A percentile compares a stretch with the other conserved stretches of the same genome.
Evolutionary conservation across 2,888 invertebrate species (phyloP).

Genomic region (Holacanthella duospinosa): DNA sequence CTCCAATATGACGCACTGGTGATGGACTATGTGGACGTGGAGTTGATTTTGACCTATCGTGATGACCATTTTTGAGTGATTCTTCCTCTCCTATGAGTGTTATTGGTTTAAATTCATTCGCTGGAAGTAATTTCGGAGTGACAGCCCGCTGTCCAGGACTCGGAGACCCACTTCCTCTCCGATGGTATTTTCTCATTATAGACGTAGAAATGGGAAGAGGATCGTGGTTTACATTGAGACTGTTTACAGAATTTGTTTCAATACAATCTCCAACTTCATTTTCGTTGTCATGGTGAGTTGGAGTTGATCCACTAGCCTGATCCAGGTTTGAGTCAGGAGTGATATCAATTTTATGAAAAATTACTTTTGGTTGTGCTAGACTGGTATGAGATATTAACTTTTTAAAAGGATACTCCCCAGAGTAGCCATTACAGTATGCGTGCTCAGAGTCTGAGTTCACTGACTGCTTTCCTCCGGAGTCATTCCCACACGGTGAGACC

Average conservation of each 20-base stretch:
- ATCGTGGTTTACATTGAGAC: too few relatives aligned
- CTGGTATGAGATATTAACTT: neutral
- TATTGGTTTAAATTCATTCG: neutral
- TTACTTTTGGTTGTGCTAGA: neutral
- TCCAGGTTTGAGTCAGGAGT: neutral
- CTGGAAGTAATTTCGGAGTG: neutral
- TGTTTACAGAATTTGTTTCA: too few relatives aligned
- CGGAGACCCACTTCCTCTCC: neutral
- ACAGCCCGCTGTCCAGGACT: neutral
- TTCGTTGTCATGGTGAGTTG: neutral
- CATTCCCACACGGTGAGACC: too few relatives aligned
- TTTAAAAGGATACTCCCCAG: neutral
- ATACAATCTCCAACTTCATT: neutral
- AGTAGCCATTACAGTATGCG: neutral
- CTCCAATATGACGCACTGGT: neutral
- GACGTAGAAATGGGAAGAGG: neutral
- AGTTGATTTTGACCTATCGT: neutral
- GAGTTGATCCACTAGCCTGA: neutral
- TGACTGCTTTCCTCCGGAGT: neutral
- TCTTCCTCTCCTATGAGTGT: neutral
- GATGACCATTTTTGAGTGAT: neutral
- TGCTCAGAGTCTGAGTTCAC: slow-evolving; percentile 5
- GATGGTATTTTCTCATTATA: neutral
- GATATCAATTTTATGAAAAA: neutral
- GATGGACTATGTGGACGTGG: neutral